Evolutionary conservation across 2,888 invertebrate species (phyloP).

Genomic region (Epirrita christyi): DNA sequence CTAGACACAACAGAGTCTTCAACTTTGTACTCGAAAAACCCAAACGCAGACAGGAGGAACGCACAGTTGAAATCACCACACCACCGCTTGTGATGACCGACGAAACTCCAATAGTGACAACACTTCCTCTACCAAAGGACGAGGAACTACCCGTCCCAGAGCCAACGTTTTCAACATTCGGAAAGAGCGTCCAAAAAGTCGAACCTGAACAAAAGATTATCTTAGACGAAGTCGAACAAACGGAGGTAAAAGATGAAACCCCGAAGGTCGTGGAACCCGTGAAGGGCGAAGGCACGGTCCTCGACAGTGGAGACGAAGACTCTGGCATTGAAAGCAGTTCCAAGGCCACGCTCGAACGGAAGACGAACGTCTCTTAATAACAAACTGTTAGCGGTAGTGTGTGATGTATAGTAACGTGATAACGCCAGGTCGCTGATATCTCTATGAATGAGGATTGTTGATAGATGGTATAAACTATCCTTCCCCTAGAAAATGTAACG

Average conservation of each 20-base stretch:
- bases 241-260: slow-evolving; percentile 54
- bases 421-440: background rate
- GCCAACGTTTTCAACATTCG: slow-evolving; percentile 86
- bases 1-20: slow-evolving; percentile 71
- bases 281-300: slow-evolving; percentile 84
- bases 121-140: slow-evolving; percentile 56
- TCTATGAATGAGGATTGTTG: slow-evolving; percentile 8
- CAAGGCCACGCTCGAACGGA: slow-evolving; percentile 84
- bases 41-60: slow-evolving; percentile 52
- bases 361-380: slow-evolving; percentile 62
- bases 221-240: slow-evolving; percentile 49
- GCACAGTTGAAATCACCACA: slow-evolving; percentile 42
- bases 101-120: slow-evolving; percentile 72
- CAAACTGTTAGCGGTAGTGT: background rate
- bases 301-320: slow-evolving; percentile 87
- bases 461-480: slow-evolving; percentile 16
- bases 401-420: background rate
- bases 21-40: slow-evolving; percentile 75
- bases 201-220: slow-evolving; percentile 66
- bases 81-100: slow-evolving; percentile 75
- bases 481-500: slow-evolving; percentile 11
- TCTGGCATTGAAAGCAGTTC: slow-evolving; percentile 87
- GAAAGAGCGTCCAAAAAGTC: slow-evolving; percentile 69
- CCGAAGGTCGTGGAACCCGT: slow-evolving; percentile 64
- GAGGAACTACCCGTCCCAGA: slow-evolving; percentile 62